Evolutionary conservation across 2,113 vertebrate genomes (phyloP).

Genomic region (Odobenus rosmarus): DNA sequence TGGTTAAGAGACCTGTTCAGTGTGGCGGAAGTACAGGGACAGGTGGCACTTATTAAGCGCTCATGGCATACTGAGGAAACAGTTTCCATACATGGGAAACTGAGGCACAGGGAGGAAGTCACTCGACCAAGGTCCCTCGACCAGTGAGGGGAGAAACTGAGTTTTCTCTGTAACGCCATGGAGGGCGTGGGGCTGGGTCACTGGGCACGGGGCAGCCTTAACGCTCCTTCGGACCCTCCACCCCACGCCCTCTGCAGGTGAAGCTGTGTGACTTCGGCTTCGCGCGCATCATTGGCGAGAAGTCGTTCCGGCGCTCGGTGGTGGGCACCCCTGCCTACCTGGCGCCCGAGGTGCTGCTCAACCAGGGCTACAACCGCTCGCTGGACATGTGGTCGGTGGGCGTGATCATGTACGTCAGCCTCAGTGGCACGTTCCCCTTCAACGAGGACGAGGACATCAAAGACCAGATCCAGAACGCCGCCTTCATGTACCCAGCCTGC

Average conservation of each 20-base stretch:
- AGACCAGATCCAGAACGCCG: constrained; percentile 96
- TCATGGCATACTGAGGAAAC: background rate
- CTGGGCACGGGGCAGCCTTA: fast-evolving
- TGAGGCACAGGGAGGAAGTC: background rate
- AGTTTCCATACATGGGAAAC: background rate
- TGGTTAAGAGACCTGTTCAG: background rate
- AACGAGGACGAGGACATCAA: constrained; percentile 97
- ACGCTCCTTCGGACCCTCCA: background rate
- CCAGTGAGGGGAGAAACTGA: background rate
- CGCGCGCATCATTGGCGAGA: constrained; percentile 95
- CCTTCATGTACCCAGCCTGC: constrained; percentile 95
- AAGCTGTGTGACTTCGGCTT: constrained; percentile 96
- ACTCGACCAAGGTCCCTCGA: background rate
- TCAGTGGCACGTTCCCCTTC: constrained; percentile 95
- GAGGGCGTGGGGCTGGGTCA: no score
- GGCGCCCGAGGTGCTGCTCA: constrained; percentile 93
- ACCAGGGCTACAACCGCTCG: constrained; percentile 96
- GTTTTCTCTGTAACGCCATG: background rate
- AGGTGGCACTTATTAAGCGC: background rate
- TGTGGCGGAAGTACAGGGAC: background rate
- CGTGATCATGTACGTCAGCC: constrained; percentile 96
- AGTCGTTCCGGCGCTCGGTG: constrained; percentile 95
- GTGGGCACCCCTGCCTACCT: constrained; percentile 95
- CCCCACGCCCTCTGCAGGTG: constrained; percentile 83
- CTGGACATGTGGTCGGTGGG: constrained; percentile 97